Evolutionary conservation across 2,797 vertebrate genomes (phyloP).

Genomic region (Threskiornis aethiopicus): DNA sequence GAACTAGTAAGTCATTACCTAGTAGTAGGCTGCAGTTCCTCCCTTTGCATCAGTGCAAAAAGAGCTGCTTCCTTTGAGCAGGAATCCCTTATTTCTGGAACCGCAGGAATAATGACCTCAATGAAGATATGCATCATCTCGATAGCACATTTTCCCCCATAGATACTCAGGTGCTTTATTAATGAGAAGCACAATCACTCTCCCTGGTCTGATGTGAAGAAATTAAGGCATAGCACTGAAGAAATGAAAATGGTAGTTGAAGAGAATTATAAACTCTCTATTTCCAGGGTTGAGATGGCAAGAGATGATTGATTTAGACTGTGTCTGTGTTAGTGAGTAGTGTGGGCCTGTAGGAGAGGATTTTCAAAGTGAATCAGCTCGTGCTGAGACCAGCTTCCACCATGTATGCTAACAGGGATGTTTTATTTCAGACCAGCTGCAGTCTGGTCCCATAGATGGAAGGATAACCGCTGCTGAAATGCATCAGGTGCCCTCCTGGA

Average conservation of each 20-base stretch:
- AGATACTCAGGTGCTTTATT: background rate
- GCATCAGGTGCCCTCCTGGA: background rate
- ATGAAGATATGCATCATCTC: background rate
- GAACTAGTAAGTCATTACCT: background rate
- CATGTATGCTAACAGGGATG: background rate
- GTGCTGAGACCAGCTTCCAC: background rate
- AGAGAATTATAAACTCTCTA: background rate
- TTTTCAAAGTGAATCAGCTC: background rate
- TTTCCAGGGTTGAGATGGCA: background rate
- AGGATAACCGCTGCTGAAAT: background rate
- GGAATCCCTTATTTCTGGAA: background rate
- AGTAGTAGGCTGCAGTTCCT: background rate
- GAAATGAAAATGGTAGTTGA: background rate
- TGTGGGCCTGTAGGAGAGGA: background rate
- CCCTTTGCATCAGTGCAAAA: background rate
- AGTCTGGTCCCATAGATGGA: background rate
- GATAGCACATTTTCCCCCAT: background rate
- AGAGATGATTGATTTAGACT: background rate
- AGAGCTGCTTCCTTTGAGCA: background rate
- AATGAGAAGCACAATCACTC: background rate
- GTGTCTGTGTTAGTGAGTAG: background rate
- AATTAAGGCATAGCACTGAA: background rate
- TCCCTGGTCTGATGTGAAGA: background rate
- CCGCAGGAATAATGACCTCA: background rate
- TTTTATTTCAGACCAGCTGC: background rate